Percentiles rank a stretch among this genome's conserved stretches.
phyloP scores from a whole-genome alignment of 2,888 invertebrate species.

The Criorhina ranunculi region DNA sequence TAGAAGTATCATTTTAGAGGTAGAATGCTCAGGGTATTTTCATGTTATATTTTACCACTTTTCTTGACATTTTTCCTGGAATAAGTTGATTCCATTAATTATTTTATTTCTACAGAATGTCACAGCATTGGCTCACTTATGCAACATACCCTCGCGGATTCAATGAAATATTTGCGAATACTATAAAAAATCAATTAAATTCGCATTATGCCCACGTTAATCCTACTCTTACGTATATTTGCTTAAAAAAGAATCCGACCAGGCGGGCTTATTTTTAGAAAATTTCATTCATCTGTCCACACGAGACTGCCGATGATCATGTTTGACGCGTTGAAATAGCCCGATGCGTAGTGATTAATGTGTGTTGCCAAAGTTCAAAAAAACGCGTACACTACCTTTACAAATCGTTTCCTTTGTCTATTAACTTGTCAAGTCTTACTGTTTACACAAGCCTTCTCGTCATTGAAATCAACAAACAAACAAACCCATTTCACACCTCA shows the following conservation, averaged over 20 bases:
- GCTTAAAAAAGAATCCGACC: neutral
- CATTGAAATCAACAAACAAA: neutral
- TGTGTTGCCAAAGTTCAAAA: constrained; percentile 11
- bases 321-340: neutral
- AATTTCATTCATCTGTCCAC: constrained; percentile 7
- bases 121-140: neutral
- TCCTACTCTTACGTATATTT: neutral
- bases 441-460: constrained; percentile 9
- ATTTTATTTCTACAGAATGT: too few species aligned
- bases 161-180: neutral
- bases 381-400: neutral
- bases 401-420: neutral
- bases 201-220: neutral
- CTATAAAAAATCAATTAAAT: neutral
- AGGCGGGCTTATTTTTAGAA: neutral
- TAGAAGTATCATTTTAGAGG: too few species aligned
- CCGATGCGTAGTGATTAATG: neutral
- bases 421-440: neutral
- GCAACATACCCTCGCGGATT: too few species aligned
- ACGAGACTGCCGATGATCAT: constrained; percentile 3
- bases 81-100: too few species aligned
- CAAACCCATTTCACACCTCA: neutral
- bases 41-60: too few species aligned
- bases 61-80: too few species aligned
- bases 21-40: too few species aligned